These are phyloP conservation scores for Xiphophorus hellerii DNA, from an alignment of 2,113 vertebrate species.

Conservation along the genomic window DNA sequence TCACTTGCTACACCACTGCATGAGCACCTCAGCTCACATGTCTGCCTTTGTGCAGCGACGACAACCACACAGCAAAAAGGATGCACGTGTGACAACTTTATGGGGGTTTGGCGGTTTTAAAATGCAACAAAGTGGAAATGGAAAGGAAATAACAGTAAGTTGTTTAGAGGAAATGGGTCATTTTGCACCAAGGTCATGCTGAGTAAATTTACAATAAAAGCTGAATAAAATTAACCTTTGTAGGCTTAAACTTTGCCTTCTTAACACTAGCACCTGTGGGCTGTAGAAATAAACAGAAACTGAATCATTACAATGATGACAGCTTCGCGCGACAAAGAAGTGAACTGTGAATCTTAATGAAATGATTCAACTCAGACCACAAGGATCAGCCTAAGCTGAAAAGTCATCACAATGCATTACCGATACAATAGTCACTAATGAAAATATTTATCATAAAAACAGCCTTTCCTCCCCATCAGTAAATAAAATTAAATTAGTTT, in stretches of 20 bases:
- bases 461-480: too few relatives aligned
- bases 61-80: conserved; percentile 41
- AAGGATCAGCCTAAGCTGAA: neutral
- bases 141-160: conserved; percentile 16
- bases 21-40: conserved; percentile 1
- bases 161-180: conserved; percentile 66
- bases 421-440: neutral
- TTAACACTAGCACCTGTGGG: neutral
- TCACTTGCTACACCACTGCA: neutral
- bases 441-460: neutral
- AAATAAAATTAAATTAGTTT: too few relatives aligned
- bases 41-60: neutral
- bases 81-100: conserved; percentile 43
- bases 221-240: conserved; percentile 10
- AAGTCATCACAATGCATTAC: neutral
- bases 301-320: neutral
- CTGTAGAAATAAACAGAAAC: neutral
- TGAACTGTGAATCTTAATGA: neutral
- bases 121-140: conserved; percentile 36
- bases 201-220: conserved; percentile 49
- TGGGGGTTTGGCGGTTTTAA: conserved; percentile 22
- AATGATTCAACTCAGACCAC: neutral
- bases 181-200: conserved; percentile 18
- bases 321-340: neutral
- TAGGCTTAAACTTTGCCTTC: neutral